Conservation (phyloP, 35 echinoderm and acorn worm species). For the Ophiothrix spiculata region DNA sequence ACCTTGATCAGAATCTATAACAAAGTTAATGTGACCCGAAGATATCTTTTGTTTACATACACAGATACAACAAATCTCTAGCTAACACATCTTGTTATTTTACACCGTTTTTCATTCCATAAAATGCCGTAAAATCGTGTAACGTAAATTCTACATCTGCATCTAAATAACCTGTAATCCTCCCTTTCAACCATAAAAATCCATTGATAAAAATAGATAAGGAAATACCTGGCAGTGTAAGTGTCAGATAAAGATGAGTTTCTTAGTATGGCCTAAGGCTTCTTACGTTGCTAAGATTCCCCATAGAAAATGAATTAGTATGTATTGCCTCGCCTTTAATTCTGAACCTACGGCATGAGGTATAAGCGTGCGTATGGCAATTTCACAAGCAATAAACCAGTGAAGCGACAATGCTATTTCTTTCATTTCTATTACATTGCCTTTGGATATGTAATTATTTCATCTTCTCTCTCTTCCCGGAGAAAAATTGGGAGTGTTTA, state of each 20-base stretch:
- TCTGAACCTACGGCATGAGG: not conserved
- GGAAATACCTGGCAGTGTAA: too few relatives aligned
- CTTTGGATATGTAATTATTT: not conserved
- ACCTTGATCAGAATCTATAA: too few relatives aligned
- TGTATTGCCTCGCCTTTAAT: not conserved
- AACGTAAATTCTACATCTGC: too few relatives aligned
- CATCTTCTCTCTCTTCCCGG: not conserved
- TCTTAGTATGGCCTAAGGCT: not conserved
- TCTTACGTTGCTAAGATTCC: not conserved
- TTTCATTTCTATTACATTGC: not conserved
- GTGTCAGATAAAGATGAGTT: not conserved
- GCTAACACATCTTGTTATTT: too few relatives aligned
- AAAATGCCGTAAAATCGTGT: too few relatives aligned
- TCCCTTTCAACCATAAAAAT: too few relatives aligned
- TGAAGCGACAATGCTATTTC: constrained; percentile 4
- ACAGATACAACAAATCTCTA: too few relatives aligned
- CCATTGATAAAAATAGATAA: too few relatives aligned
- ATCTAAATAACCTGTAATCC: too few relatives aligned
- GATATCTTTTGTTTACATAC: too few relatives aligned
- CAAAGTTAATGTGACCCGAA: too few relatives aligned
- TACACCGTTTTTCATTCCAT: too few relatives aligned
- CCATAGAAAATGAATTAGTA: not conserved
- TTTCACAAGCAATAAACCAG: constrained; percentile 1
- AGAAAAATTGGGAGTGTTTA: not conserved
- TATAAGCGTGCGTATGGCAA: not conserved